These are phyloP conservation scores for Anthoscopus minutus DNA, from an alignment of 2,113 vertebrate species.

Conservation along the genomic window DNA sequence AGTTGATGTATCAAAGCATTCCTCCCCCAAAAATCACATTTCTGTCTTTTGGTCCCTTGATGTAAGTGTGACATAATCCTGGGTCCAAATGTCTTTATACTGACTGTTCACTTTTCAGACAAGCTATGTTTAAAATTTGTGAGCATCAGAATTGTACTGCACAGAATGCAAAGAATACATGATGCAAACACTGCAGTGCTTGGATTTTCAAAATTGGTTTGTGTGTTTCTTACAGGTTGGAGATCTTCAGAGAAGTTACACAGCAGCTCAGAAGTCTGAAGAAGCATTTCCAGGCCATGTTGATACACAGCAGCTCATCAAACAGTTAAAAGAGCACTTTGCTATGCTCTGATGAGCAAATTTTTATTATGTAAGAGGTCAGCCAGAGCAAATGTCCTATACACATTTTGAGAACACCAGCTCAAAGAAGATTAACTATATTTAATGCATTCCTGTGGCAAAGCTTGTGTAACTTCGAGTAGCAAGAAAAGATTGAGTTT, in stretches of 20 bases:
- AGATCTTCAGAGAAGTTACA: constrained; percentile 94
- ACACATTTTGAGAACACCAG: neutral
- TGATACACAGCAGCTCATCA: constrained; percentile 89
- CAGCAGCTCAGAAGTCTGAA: constrained; percentile 84
- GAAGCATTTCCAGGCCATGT: constrained; percentile 90
- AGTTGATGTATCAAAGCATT: neutral
- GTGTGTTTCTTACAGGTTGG: constrained; percentile 77
- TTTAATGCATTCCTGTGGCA: neutral
- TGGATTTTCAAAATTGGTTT: neutral
- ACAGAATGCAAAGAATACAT: neutral
- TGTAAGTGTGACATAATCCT: neutral
- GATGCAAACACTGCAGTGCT: neutral
- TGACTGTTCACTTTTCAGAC: neutral
- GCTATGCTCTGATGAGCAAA: constrained; percentile 74
- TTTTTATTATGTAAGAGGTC: neutral
- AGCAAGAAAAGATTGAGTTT: neutral
- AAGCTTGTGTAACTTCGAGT: neutral
- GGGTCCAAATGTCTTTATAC: neutral
- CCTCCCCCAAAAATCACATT: neutral
- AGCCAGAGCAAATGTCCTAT: neutral
- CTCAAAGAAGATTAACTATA: neutral
- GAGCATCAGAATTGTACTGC: neutral
- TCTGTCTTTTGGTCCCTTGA: neutral
- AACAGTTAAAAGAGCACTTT: constrained; percentile 88
- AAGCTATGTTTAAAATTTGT: neutral